Conservation (phyloP, 2,797 vertebrate species). For the Odontamblyopus lacepedii region DNA sequence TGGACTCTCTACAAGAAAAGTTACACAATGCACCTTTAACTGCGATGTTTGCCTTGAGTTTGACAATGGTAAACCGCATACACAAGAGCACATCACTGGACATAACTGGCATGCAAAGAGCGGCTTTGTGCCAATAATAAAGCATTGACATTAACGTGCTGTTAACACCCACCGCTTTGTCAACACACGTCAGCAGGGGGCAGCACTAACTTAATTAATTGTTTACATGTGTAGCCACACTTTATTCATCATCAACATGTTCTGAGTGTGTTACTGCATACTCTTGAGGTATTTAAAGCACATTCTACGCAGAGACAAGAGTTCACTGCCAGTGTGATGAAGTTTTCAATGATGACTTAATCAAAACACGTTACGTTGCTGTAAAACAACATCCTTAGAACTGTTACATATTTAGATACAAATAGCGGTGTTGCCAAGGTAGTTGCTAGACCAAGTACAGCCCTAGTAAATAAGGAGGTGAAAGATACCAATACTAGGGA, state of each 20-base stretch:
- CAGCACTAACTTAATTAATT: not conserved
- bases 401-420: not conserved
- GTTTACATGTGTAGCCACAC: not conserved
- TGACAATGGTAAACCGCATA: not conserved
- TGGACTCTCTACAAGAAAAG: too few relatives aligned
- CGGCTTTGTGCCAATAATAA: not conserved
- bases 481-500: too few relatives aligned
- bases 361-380: not conserved
- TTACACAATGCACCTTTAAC: too few relatives aligned
- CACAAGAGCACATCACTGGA: not conserved
- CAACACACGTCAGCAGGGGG: slow-evolving; percentile 1
- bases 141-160: not conserved
- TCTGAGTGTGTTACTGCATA: not conserved
- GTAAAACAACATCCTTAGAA: not conserved
- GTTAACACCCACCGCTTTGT: not conserved
- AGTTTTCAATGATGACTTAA: not conserved
- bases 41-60: too few relatives aligned
- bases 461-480: too few relatives aligned
- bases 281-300: not conserved
- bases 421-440: too few relatives aligned
- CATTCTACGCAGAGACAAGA: too few relatives aligned
- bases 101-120: not conserved
- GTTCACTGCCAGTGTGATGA: not conserved
- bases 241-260: not conserved
- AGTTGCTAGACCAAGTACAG: too few relatives aligned